Evolutionary conservation across 2,888 invertebrate genomes (phyloP).

Genomic region (Chorisops tibialis): DNA sequence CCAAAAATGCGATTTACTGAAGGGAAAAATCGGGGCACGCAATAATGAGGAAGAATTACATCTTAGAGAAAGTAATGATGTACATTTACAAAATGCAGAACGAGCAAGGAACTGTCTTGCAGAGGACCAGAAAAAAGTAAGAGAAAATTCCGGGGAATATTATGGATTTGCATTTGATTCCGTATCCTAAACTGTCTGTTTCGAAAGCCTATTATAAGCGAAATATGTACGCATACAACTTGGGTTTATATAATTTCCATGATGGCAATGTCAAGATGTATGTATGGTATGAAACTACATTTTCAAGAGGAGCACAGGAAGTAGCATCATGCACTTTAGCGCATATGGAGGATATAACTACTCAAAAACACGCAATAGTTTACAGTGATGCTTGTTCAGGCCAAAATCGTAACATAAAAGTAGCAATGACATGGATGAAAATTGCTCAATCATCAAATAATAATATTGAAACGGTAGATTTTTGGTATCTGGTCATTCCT

Average conservation of each 20-base stretch:
- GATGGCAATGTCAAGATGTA: slow-evolving; percentile 39
- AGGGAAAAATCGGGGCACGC: slow-evolving; percentile 20
- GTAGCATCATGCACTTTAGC: too few relatives aligned
- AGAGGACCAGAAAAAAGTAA: slow-evolving; percentile 22
- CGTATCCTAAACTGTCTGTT: slow-evolving; percentile 34
- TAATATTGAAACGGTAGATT: too few relatives aligned
- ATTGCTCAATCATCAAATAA: neutral
- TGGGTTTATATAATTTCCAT: slow-evolving; percentile 39
- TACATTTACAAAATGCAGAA: slow-evolving; percentile 22
- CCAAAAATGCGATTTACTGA: slow-evolving; percentile 21
- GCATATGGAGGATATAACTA: too few relatives aligned
- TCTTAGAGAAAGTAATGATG: slow-evolving; percentile 24
- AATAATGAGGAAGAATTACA: slow-evolving; percentile 29
- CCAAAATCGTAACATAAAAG: slow-evolving; percentile 10
- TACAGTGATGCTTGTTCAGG: too few relatives aligned
- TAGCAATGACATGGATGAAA: neutral
- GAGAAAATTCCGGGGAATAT: slow-evolving; percentile 17
- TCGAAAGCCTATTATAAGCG: slow-evolving; percentile 40
- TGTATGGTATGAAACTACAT: slow-evolving; percentile 40
- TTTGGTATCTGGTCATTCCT: too few relatives aligned
- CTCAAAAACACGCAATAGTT: too few relatives aligned
- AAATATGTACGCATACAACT: slow-evolving; percentile 39
- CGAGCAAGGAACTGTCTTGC: slow-evolving; percentile 14
- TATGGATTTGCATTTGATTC: slow-evolving; percentile 9
- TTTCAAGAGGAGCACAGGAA: slow-evolving; percentile 40